Conservation (phyloP, 2,113 vertebrate species). For the Loxodonta africana region DNA sequence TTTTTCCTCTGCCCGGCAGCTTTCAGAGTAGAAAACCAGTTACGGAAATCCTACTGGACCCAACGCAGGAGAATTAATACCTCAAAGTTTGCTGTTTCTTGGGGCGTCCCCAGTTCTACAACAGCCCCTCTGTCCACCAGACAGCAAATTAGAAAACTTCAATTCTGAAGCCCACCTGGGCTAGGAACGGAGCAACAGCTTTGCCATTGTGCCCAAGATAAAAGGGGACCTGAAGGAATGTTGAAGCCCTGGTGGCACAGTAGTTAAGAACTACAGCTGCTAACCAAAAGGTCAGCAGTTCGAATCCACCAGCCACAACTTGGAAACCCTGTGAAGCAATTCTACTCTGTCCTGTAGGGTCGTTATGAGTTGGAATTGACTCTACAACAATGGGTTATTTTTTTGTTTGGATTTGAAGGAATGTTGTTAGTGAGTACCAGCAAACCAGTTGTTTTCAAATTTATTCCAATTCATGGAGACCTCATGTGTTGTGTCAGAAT, state of each 20-base stretch:
- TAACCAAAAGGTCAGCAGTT: no score
- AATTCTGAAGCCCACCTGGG: neutral
- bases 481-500: neutral
- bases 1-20: neutral
- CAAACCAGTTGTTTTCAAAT: neutral
- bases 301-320: no score
- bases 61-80: neutral
- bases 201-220: neutral
- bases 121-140: neutral
- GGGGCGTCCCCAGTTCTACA: neutral
- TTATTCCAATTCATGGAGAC: neutral
- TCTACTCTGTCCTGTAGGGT: no score
- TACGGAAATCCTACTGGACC: neutral
- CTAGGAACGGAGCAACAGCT: neutral
- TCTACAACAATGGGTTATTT: no score
- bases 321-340: no score
- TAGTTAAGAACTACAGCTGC: no score
- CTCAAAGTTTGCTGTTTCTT: neutral
- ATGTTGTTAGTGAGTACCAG: no score
- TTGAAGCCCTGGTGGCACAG: no score
- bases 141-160: no score
- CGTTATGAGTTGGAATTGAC: no score
- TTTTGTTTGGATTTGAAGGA: neutral
- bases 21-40: neutral
- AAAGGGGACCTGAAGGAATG: neutral